Percentiles rank a stretch among this genome's conserved stretches.
These are phyloP conservation scores for Halichondria panicea DNA, from an alignment of 37 sponge, comb jelly and placozoan species.

Conservation along the genomic window DNA sequence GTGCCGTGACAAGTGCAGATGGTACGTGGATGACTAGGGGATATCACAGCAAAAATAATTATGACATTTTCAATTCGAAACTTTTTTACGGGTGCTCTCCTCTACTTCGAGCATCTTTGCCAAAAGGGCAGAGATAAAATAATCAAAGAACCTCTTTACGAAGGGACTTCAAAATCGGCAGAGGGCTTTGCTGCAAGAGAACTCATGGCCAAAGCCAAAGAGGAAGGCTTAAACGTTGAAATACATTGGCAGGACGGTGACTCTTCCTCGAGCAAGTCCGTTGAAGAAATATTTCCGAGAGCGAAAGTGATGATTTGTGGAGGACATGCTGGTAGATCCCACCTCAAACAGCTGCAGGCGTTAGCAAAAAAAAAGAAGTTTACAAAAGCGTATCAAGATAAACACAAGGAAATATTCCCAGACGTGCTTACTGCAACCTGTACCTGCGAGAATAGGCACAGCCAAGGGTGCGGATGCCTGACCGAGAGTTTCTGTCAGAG, in stretches of 20 bases:
- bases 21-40: conserved; percentile 27
- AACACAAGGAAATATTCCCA: conserved; percentile 26
- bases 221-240: conserved; percentile 18
- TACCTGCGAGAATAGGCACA: conserved; percentile 19
- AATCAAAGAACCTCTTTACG: conserved; percentile 16
- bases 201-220: conserved; percentile 26
- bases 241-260: conserved; percentile 50
- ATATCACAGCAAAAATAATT: conserved; percentile 17
- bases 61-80: conserved; percentile 19
- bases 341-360: conserved; percentile 8
- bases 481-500: conserved; percentile 6
- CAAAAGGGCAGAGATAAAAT: conserved; percentile 33
- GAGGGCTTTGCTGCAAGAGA: conserved; percentile 32
- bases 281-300: background rate
- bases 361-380: conserved; percentile 17
- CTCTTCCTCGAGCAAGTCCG: background rate
- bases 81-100: conserved; percentile 11
- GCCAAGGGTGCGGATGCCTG: conserved; percentile 38
- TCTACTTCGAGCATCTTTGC: too few species aligned
- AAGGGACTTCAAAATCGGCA: conserved; percentile 35
- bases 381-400: background rate
- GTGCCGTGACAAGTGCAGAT: too few species aligned
- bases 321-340: conserved; percentile 38
- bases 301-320: conserved; percentile 41
- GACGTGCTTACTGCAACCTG: conserved; percentile 9